Conservation (phyloP, 1,140 invertebrate genomes). For the Drosophila ogumai region DNA sequence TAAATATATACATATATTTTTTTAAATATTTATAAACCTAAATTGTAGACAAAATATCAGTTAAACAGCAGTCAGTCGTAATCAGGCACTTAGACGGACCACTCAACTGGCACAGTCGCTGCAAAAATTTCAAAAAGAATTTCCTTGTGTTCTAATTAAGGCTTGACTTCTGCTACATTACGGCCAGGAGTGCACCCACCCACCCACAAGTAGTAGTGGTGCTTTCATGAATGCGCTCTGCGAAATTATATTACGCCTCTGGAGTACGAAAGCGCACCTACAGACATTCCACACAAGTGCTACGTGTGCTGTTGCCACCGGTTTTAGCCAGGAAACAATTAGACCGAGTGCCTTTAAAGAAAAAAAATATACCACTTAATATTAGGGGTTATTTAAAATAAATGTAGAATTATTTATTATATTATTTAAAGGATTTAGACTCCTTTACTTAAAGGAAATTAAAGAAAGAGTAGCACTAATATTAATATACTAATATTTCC, state of each 20-base stretch:
- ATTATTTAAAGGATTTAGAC: not conserved
- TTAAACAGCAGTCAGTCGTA: not conserved
- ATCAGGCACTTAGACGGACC: constrained; percentile 10
- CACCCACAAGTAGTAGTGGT: constrained; percentile 12
- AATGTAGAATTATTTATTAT: not conserved
- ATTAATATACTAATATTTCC: too few relatives aligned
- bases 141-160: constrained; percentile 33
- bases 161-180: constrained; percentile 27
- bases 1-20: not conserved
- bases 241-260: constrained; percentile 27
- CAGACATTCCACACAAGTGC: not conserved
- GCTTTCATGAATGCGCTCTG: constrained; percentile 18
- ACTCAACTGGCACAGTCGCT: constrained; percentile 2
- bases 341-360: not conserved
- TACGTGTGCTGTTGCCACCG: not conserved
- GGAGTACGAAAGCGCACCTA: constrained; percentile 14
- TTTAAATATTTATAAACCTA: too few relatives aligned
- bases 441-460: not conserved
- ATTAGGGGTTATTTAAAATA: not conserved
- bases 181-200: constrained; percentile 12
- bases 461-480: not conserved
- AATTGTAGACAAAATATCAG: not conserved
- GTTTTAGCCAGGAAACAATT: constrained; percentile 8
- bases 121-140: constrained; percentile 9
- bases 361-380: not conserved